phyloP scores from a whole-genome alignment of 92 coral and sea anemone species.

The Heteractis magnifica region DNA sequence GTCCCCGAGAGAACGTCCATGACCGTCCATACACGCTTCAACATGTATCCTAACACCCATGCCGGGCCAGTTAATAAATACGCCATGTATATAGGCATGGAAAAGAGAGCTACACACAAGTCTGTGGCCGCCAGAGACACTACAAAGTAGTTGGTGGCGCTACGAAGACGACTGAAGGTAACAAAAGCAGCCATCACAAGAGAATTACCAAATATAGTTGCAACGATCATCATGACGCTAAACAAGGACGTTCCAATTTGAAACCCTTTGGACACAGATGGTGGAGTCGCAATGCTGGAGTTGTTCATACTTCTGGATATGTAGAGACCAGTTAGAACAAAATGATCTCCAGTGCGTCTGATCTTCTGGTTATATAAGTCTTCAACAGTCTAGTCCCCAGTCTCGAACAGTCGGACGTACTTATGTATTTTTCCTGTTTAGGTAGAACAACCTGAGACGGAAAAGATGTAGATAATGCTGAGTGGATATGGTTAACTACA shows the following conservation, averaged over 20 bases:
- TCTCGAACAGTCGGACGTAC: not conserved
- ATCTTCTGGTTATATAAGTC: not conserved
- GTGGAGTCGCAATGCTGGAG: slow-evolving; percentile 11
- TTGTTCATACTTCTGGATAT: slow-evolving; percentile 26
- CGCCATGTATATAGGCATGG: slow-evolving; percentile 77
- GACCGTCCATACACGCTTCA: slow-evolving; percentile 67
- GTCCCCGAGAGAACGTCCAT: slow-evolving; percentile 78
- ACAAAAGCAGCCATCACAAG: slow-evolving; percentile 67
- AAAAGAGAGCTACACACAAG: slow-evolving; percentile 72
- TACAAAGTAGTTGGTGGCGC: slow-evolving; percentile 65
- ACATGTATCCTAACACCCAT: slow-evolving; percentile 47
- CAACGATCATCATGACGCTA: slow-evolving; percentile 55
- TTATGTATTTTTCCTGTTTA: not conserved
- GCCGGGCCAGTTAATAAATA: slow-evolving; percentile 71
- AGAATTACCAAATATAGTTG: slow-evolving; percentile 60
- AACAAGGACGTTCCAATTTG: slow-evolving; percentile 49
- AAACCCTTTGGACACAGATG: slow-evolving; percentile 40
- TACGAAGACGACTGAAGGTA: slow-evolving; percentile 49
- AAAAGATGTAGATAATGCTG: not conserved
- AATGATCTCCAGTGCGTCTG: not conserved
- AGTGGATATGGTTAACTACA: not conserved
- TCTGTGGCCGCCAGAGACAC: slow-evolving; percentile 83
- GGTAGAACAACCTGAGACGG: not conserved
- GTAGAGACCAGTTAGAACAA: not conserved
- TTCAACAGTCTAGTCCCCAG: not conserved